Percentiles rank a stretch among this genome's conserved stretches.
These are phyloP conservation scores for Drosophila ezoana DNA, from an alignment of 2,888 invertebrate species.

Conservation along the genomic window DNA sequence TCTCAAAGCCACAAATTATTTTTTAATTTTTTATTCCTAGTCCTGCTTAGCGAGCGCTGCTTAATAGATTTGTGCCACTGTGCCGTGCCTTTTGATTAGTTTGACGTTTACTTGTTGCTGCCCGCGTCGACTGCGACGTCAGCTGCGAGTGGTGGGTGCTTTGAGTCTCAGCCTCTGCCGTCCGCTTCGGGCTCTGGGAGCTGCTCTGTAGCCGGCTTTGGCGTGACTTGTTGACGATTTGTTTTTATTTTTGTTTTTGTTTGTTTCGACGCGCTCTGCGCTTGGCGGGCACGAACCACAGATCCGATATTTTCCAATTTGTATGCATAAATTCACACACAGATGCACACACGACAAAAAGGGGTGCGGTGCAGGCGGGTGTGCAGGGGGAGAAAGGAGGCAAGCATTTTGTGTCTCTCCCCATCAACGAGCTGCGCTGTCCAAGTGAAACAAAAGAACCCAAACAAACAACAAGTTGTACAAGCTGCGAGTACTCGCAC, in stretches of 20 bases:
- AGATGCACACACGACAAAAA: constrained; percentile 45
- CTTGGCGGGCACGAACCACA: constrained; percentile 80
- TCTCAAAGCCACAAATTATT: no score
- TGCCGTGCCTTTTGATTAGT: constrained; percentile 43
- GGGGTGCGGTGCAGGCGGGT: constrained; percentile 24
- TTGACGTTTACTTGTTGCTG: constrained; percentile 57
- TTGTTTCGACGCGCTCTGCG: constrained; percentile 51
- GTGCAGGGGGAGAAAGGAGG: constrained; percentile 7
- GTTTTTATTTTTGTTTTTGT: constrained; percentile 59
- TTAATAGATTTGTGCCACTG: constrained; percentile 28
- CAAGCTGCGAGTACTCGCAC: not conserved
- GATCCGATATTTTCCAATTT: constrained; percentile 82
- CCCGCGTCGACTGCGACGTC: constrained; percentile 41
- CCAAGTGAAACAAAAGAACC: constrained; percentile 72
- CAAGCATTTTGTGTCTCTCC: constrained; percentile 19
- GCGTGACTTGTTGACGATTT: constrained; percentile 79
- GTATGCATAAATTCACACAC: constrained; percentile 79
- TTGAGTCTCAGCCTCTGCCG: constrained; percentile 25
- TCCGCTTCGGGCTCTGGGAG: constrained; percentile 34
- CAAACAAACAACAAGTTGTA: constrained; percentile 59
- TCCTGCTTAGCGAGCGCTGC: not conserved
- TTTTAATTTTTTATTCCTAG: no score
- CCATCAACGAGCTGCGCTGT: constrained; percentile 42
- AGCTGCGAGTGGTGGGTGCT: constrained; percentile 70
- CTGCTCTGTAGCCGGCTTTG: constrained; percentile 48